Evolutionary conservation across 2,888 invertebrate genomes (phyloP).

Genomic region (Platycheirus rosarum): DNA sequence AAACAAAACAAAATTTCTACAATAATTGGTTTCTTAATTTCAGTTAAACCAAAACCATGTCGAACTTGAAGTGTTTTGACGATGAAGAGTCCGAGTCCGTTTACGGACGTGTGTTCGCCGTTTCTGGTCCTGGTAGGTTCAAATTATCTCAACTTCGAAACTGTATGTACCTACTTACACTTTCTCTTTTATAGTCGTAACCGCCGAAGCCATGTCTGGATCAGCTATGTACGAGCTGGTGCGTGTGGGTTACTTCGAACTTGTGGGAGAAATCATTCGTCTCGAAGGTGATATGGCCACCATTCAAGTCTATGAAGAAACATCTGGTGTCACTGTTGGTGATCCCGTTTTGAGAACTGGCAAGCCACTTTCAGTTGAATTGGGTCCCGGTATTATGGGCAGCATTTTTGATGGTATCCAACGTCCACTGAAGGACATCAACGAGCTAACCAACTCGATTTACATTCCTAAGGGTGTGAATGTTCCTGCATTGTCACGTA

Average conservation of each 20-base stretch:
- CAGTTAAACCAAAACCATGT: slow-evolving; percentile 82
- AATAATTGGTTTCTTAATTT: too few relatives aligned
- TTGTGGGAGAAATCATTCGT: slow-evolving; percentile 99
- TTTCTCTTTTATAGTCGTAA: slow-evolving; percentile 90
- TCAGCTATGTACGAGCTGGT: slow-evolving; percentile 99
- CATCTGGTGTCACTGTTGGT: slow-evolving; percentile 99
- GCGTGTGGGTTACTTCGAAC: slow-evolving; percentile 97
- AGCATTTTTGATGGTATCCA: slow-evolving; percentile 99
- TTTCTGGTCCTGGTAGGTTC: slow-evolving; percentile 96
- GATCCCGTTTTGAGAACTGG: slow-evolving; percentile 99
- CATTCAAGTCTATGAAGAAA: slow-evolving; percentile 98
- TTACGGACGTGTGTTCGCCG: slow-evolving; percentile 98
- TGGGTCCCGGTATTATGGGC: slow-evolving; percentile 99
- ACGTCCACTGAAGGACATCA: slow-evolving; percentile 98
- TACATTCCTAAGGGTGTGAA: slow-evolving; percentile 99
- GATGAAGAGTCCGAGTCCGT: slow-evolving; percentile 93
- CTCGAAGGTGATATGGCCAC: slow-evolving; percentile 99
- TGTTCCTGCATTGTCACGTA: slow-evolving; percentile 93
- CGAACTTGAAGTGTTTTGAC: slow-evolving; percentile 87
- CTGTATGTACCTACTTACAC: neutral
- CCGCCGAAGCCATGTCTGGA: slow-evolving; percentile 99
- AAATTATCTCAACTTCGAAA: neutral
- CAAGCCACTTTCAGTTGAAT: slow-evolving; percentile 98
- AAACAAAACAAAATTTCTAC: neutral
- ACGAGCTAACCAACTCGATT: slow-evolving; percentile 96